Evolutionary conservation across 2,113 vertebrate species (phyloP).

Genomic region (Heloderma charlesbogerti): DNA sequence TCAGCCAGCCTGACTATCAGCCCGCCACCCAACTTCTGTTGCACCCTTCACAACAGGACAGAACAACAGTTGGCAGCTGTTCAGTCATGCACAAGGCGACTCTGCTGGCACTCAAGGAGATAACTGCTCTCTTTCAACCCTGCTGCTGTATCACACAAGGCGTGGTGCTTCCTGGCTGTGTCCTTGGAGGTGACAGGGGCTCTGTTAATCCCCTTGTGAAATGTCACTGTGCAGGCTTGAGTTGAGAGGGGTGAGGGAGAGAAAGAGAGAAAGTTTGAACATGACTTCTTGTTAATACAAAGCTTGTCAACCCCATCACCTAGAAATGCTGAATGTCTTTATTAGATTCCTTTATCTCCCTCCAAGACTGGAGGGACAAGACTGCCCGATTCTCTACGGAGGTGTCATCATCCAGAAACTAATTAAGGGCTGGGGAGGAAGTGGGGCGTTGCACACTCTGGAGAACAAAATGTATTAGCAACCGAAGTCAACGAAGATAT

Average conservation of each 20-base stretch:
- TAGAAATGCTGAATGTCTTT: constrained; percentile 79
- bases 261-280: constrained; percentile 64
- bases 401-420: constrained; percentile 83
- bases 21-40: background rate
- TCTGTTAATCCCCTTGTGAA: constrained; percentile 51
- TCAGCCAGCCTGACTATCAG: background rate
- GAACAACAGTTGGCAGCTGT: background rate
- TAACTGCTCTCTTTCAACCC: background rate
- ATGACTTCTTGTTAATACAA: constrained; percentile 73
- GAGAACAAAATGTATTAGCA: constrained; percentile 81
- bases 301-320: constrained; percentile 83
- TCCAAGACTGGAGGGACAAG: constrained; percentile 72
- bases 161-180: background rate
- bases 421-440: constrained; percentile 82
- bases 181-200: background rate
- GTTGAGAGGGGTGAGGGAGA: background rate
- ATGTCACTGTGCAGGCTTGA: constrained; percentile 18
- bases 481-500: constrained; percentile 70
- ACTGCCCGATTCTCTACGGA: constrained; percentile 74
- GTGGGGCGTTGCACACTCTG: constrained; percentile 70
- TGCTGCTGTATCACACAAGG: rapidly evolving
- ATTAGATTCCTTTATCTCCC: constrained; percentile 83
- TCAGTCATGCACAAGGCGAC: background rate
- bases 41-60: background rate
- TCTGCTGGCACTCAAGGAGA: background rate